Base-by-base conservation (phyloP, 1,140 invertebrate species). In the Atta texana region DNA sequence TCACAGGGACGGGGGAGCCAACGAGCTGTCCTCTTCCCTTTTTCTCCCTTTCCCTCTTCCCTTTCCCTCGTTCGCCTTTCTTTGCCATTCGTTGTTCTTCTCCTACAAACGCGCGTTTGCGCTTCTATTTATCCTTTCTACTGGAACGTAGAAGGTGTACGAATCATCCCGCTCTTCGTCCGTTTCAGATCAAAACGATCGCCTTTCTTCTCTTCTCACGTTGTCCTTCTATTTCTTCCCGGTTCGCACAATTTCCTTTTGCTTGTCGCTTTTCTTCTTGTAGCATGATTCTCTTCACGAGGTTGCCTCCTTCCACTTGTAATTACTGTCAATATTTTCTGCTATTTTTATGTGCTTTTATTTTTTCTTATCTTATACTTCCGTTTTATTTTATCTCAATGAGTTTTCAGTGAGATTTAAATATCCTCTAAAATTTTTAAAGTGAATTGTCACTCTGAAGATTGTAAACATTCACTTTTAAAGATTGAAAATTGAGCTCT, bases 1-100 rank as follows among this genome's bases (percentile, higher is more conserved):
- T 90, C 89, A 80, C 85, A 91, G 87, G 85, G 85, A 66, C 85
- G 64, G 63, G 63, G 76, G 61, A 88, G 69, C 69, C 87, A 88
- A 68, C 85, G 71, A 78, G 69, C 66, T 77, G 74, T 85, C 14
- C 71, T 86, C 78, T 75, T 85, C 74, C 75, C 76, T 85, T 87
- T 76, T 82, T 81, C 69, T 69, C 57, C 49, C 28, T 51, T 4
- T 53, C 59, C 31, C 24, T 14, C 53, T 75, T 31, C 44, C 59
- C 53, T 55, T 28, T 75, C 55, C 10, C 24, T 59, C 28, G 12
- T 44, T 44, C n/a, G 12, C 55, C 24, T 39, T 21, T 28, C 49
- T 16, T 39, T 55, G 18, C 66, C 71, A 39, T 57, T 71, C 71
- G 49, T 84, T 24, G 24, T 51, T 64, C 66, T 71, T 39, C 39